These are phyloP conservation scores for Furcula furcula DNA, from an alignment of 2,888 invertebrate genomes.

Conservation along the genomic window DNA sequence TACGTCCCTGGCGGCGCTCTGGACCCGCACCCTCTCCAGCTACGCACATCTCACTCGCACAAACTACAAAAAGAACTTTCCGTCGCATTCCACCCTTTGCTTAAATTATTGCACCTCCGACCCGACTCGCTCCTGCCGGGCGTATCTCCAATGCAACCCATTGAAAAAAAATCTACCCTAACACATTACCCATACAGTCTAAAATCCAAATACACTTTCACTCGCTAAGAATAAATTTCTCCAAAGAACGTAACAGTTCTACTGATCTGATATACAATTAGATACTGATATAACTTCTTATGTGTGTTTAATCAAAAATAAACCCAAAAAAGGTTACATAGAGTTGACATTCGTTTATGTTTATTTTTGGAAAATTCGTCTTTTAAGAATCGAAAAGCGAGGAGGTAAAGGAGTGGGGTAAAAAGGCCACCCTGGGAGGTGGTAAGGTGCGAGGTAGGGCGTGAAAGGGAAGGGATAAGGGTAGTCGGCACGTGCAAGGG, in stretches of 20 bases:
- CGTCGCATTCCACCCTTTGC: slow-evolving; percentile 80
- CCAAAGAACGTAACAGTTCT: slow-evolving; percentile 62
- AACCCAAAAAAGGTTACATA: slow-evolving; percentile 25
- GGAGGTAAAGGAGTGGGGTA: slow-evolving; percentile 57
- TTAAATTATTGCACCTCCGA: slow-evolving; percentile 79
- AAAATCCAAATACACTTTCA: slow-evolving; percentile 22
- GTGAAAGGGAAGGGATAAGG: slow-evolving; percentile 37
- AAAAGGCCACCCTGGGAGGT: slow-evolving; percentile 55
- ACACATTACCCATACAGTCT: slow-evolving; percentile 16
- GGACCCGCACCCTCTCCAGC: slow-evolving; percentile 75
- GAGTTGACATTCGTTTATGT: slow-evolving; percentile 25
- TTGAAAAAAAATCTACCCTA: slow-evolving; percentile 42
- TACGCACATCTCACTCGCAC: slow-evolving; percentile 82
- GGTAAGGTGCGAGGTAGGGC: slow-evolving; percentile 29
- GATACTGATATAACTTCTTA: slow-evolving; percentile 60
- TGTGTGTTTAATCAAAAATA: slow-evolving; percentile 22
- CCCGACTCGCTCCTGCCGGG: slow-evolving; percentile 41
- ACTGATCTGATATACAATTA: slow-evolving; percentile 57
- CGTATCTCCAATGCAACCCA: slow-evolving; percentile 36
- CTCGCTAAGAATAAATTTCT: slow-evolving; percentile 56
- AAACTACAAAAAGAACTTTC: slow-evolving; percentile 80
- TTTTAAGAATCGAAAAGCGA: slow-evolving; percentile 55
- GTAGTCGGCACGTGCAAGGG: slow-evolving; percentile 41
- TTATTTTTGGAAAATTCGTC: slow-evolving; percentile 44
- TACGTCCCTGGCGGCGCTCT: slow-evolving; percentile 65